A percentile compares a stretch with the other conserved stretches of the same genome.
Evolutionary conservation across 2,797 vertebrate species (phyloP).

Genomic region (Enteromius afrohamiltoni): DNA sequence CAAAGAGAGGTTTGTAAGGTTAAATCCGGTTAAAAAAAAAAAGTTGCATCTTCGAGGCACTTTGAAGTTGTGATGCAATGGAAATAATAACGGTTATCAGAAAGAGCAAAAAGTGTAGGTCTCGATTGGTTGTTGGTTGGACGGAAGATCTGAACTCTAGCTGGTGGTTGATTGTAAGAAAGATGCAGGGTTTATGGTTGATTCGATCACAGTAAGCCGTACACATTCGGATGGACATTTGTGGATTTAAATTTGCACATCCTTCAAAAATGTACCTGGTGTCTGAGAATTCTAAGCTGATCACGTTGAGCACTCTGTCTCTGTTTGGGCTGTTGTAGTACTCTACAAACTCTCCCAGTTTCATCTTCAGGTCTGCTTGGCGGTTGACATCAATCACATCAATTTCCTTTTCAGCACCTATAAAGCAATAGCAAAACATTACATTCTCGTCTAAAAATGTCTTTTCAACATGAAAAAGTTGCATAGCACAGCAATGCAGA

Average conservation of each 20-base stretch:
- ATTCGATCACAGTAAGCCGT: neutral
- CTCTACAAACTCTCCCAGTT: slow-evolving; percentile 89
- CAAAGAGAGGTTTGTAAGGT: no score
- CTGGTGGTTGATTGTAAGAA: neutral
- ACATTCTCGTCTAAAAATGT: neutral
- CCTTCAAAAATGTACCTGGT: slow-evolving; percentile 79
- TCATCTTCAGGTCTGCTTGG: slow-evolving; percentile 92
- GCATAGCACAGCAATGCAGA: neutral
- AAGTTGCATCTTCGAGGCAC: neutral
- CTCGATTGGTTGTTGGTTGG: neutral
- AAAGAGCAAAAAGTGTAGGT: neutral
- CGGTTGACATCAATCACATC: slow-evolving; percentile 93
- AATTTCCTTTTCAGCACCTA: slow-evolving; percentile 91
- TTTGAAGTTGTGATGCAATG: neutral
- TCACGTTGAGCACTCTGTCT: slow-evolving; percentile 91
- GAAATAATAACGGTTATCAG: neutral
- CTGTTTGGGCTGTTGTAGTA: slow-evolving; percentile 90
- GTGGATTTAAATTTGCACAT: neutral
- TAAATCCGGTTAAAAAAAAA: neutral
- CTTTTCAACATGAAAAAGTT: neutral
- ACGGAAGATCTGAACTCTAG: neutral
- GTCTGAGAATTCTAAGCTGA: slow-evolving; percentile 95
- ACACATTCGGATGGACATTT: neutral
- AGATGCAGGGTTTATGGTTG: neutral
- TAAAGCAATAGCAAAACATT: slow-evolving; percentile 26